Evolutionary conservation across 1,140 invertebrate species (phyloP).

Genomic region (Megathymus violae): DNA sequence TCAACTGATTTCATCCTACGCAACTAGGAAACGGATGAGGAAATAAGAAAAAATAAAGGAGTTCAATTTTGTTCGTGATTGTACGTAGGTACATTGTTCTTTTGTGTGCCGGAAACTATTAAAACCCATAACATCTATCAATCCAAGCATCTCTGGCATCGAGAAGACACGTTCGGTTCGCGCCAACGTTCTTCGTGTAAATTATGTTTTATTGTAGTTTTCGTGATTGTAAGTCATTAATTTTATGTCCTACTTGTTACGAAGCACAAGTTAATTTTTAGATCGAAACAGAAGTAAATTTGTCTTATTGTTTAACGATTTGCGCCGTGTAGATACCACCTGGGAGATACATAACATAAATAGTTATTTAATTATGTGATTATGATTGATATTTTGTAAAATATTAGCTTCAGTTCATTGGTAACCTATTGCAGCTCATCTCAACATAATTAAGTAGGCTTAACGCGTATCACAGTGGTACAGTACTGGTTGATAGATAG

Average conservation of each 20-base stretch:
- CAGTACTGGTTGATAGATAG: too few relatives aligned
- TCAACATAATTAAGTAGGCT: too few relatives aligned
- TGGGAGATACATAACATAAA: not conserved
- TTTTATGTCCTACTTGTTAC: constrained; percentile 55
- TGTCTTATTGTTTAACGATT: constrained; percentile 20
- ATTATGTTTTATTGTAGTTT: constrained; percentile 52
- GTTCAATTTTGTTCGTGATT: too few relatives aligned
- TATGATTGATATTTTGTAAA: too few relatives aligned
- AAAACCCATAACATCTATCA: constrained; percentile 45
- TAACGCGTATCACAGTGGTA: too few relatives aligned
- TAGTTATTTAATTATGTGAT: too few relatives aligned
- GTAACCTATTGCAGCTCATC: too few relatives aligned
- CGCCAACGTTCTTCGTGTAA: constrained; percentile 45
- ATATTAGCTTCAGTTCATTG: too few relatives aligned
- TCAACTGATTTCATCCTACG: too few relatives aligned
- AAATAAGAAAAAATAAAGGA: too few relatives aligned
- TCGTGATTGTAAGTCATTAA: constrained; percentile 59
- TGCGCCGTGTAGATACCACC: not conserved
- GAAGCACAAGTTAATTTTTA: constrained; percentile 35
- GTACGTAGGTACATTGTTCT: too few relatives aligned
- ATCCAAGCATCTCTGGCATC: constrained; percentile 38
- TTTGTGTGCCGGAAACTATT: constrained; percentile 41
- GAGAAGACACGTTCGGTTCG: constrained; percentile 38
- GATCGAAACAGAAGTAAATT: constrained; percentile 34
- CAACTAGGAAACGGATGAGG: too few relatives aligned